A percentile compares a stretch with the other conserved stretches of the same genome.
These are phyloP conservation scores for Fregetta grallaria DNA, from an alignment of 2,113 vertebrate genomes.

Conservation along the genomic window DNA sequence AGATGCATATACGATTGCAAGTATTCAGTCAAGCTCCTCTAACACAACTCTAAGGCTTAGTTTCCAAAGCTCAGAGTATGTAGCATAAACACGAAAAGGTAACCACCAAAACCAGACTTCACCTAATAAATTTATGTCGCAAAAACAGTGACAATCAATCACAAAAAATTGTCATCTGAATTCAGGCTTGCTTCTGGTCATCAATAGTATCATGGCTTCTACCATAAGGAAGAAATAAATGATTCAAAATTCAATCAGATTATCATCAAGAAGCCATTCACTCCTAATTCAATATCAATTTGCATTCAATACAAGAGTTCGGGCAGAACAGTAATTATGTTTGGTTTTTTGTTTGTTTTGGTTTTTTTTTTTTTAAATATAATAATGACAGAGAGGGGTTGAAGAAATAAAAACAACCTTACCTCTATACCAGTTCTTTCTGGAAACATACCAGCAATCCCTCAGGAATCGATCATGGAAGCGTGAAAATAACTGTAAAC, in stretches of 20 bases:
- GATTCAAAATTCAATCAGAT: neutral
- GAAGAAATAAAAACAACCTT: neutral
- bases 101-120: neutral
- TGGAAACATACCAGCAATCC: constrained; percentile 72
- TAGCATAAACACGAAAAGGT: neutral
- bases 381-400: neutral
- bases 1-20: rapidly evolving
- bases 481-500: constrained; percentile 54
- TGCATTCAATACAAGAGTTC: neutral
- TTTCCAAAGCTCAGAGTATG: neutral
- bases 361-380: neutral
- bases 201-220: neutral
- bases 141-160: neutral
- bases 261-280: neutral
- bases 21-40: neutral
- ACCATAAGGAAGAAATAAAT: neutral
- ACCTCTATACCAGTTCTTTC: constrained; percentile 72
- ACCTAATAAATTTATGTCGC: neutral
- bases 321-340: neutral
- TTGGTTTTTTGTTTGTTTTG: too few species aligned
- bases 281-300: neutral
- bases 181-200: neutral
- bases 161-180: neutral
- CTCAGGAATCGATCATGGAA: constrained; percentile 32
- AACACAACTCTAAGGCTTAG: neutral